A percentile compares a stretch with the other conserved stretches of the same genome.
Conservation (phyloP, 2,888 invertebrate genomes). For the Tipula unca region DNA sequence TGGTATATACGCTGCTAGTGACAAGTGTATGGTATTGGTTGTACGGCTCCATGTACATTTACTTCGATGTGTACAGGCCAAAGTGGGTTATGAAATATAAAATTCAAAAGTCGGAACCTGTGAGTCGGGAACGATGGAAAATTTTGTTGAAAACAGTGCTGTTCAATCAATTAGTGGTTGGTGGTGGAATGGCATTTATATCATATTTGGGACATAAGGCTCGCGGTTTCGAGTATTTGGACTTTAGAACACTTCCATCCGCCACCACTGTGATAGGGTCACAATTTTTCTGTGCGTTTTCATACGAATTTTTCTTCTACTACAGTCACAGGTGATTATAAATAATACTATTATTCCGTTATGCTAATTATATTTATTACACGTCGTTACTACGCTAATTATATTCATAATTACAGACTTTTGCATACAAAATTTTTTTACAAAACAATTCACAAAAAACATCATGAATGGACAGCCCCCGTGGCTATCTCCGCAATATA, state of each 20-base stretch:
- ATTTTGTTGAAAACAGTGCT: neutral
- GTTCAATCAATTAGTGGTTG: neutral
- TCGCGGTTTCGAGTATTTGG: too few species aligned
- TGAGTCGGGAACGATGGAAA: neutral
- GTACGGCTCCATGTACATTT: neutral
- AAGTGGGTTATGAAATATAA: neutral
- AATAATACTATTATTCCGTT: neutral
- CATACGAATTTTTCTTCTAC: neutral
- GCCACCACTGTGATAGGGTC: neutral
- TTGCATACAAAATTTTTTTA: conserved; percentile 21
- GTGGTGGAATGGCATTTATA: neutral
- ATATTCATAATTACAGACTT: neutral
- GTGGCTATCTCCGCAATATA: conserved; percentile 21
- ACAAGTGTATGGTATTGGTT: neutral
- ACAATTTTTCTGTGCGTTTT: neutral
- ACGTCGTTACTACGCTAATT: too few species aligned
- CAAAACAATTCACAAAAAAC: conserved; percentile 22
- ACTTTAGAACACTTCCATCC: neutral
- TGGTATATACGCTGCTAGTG: neutral
- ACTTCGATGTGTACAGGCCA: neutral
- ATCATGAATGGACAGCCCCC: conserved; percentile 22
- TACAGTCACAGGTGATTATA: neutral
- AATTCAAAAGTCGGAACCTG: neutral
- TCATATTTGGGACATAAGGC: neutral
- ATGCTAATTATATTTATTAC: neutral